Percentiles rank a stretch among this genome's conserved stretches.
These are phyloP conservation scores for Thaumetopoea pityocampa DNA, from an alignment of 1,140 invertebrate species.

Conservation along the genomic window DNA sequence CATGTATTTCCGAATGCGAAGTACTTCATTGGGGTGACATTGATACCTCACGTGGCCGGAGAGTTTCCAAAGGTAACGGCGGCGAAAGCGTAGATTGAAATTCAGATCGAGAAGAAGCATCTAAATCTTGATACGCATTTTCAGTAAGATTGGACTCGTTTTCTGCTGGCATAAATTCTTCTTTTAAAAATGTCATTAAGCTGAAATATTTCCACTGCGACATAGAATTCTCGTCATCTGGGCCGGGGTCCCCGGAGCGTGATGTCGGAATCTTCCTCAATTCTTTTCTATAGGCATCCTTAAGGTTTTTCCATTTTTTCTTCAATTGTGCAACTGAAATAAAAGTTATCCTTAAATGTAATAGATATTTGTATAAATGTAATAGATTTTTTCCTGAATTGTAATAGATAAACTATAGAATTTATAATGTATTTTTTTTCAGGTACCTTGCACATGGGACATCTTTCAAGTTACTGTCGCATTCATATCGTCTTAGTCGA, in stretches of 20 bases:
- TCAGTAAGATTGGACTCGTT: too few species aligned
- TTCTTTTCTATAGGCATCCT: conserved; percentile 21
- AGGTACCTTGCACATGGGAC: neutral
- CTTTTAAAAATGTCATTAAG: conserved; percentile 4
- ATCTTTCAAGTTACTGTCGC: neutral
- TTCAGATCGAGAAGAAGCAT: too few species aligned
- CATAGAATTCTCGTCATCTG: neutral
- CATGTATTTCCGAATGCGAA: too few species aligned
- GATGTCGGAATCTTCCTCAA: conserved; percentile 1
- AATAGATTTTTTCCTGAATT: neutral
- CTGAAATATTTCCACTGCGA: conserved; percentile 8
- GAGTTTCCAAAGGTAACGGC: too few species aligned
- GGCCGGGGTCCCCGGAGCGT: neutral
- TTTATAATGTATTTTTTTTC: neutral
- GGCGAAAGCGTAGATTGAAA: too few species aligned
- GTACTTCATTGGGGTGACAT: too few species aligned
- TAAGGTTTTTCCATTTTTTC: conserved; percentile 29
- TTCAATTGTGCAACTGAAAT: conserved; percentile 17
- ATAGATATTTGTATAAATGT: neutral
- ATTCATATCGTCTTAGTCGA: neutral
- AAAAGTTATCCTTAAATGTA: neutral
- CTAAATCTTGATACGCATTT: too few species aligned
- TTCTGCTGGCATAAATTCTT: conserved; percentile 3
- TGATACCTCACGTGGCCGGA: too few species aligned
- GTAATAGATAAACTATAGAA: neutral